These are phyloP conservation scores for Xylocampa areola DNA, from an alignment of 2,888 invertebrate genomes.

Conservation along the genomic window DNA sequence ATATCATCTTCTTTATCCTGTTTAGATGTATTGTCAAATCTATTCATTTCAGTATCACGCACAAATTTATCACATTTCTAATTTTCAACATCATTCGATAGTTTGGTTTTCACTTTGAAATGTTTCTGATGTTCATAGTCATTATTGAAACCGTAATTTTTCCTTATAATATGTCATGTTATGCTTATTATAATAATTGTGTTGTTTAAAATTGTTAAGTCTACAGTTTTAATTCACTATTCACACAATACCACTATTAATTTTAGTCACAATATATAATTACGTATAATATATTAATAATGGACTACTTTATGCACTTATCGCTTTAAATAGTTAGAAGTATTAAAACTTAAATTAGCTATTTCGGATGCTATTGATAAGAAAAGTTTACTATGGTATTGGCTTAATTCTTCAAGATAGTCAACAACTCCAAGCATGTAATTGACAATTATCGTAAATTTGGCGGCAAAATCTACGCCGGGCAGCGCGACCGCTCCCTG, in stretches of 20 bases:
- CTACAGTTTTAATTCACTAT: background rate
- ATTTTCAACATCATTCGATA: constrained; percentile 36
- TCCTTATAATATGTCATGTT: constrained; percentile 10
- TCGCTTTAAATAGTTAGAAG: background rate
- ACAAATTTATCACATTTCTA: constrained; percentile 40
- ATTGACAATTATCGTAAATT: constrained; percentile 60
- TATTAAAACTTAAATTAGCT: background rate
- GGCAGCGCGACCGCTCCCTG: constrained; percentile 55
- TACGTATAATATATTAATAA: background rate
- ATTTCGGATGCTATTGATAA: background rate
- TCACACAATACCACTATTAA: background rate
- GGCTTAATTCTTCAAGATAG: constrained; percentile 1
- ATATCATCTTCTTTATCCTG: constrained; percentile 77
- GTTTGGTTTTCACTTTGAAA: constrained; percentile 51
- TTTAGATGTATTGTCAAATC: constrained; percentile 75
- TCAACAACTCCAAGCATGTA: constrained; percentile 1
- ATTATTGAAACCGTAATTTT: constrained; percentile 8
- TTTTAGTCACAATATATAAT: constrained; percentile 1
- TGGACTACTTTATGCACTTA: background rate
- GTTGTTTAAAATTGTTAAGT: background rate
- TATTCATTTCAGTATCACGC: constrained; percentile 78
- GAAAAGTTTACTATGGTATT: background rate
- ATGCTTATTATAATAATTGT: background rate
- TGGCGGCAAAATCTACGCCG: constrained; percentile 67
- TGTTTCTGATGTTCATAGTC: constrained; percentile 24